Base-by-base conservation (phyloP, 2,113 vertebrate genomes). In the Nestor notabilis region DNA sequence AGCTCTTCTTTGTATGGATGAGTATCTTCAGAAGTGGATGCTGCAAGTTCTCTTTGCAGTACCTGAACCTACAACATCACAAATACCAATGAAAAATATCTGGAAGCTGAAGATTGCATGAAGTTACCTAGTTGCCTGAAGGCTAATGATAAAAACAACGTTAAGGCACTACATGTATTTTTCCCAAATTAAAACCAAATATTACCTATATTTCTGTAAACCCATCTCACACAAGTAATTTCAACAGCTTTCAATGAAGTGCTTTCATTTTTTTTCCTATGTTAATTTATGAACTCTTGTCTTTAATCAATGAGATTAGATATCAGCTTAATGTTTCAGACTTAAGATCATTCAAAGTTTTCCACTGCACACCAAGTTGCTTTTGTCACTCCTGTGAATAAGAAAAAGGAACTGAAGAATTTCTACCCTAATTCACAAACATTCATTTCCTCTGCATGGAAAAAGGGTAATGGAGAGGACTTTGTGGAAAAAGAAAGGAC, bases 1-100 rank as follows among this genome's bases (percentile, higher is more conserved):
- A 99, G 93, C 93, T 99, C 99, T 89, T 99, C 99, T 96, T 99
- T 99, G 91, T 99, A 99, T 1, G 99, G 99, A 76, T 99, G 99
- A 10, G 98, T 96, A 63, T 99, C 99, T 66, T 98, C 98, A 16
- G 96, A 98, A 63, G 98, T 94, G 5, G 98, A 98, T 5, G 96
- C 98, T 24, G 98, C 91, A 37, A 99, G 98, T 94, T 99, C 99
- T 91, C 99, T 99, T 84, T 99, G 98, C 52, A 99, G 97, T 14
- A 99, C 98, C 28, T 96, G 96, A 41, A 99, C 98, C 99, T 99
- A 31, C 6, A 80, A 35, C 11, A 86, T 37, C 71, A 24, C 53
- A 95, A 93, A 43, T 13, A 92, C 4, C 15, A 90, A 55, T 15
- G 14, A 53, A 35, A 76, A 83, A 70, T 27, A 86, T 3, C 31